Conservation (phyloP, 2,888 invertebrate species). For the Rosalia funebris region DNA sequence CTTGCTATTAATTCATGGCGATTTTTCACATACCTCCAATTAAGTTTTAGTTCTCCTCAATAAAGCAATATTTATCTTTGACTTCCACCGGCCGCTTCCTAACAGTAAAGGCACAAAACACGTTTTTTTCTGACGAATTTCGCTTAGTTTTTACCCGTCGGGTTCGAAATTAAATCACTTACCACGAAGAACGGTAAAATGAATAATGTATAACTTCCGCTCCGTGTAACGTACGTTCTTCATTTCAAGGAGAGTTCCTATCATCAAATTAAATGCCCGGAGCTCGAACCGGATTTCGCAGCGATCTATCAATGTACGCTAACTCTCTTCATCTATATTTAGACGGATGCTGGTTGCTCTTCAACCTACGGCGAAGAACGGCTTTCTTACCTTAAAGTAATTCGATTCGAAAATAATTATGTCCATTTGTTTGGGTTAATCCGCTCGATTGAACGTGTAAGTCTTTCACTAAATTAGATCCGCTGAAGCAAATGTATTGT, state of each 20-base stretch:
- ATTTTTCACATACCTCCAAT: too few relatives aligned
- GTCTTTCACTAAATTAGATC: too few relatives aligned
- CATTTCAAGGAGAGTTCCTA: slow-evolving; percentile 13
- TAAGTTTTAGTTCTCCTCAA: too few relatives aligned
- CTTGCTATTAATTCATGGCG: too few relatives aligned
- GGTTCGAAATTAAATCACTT: slow-evolving; percentile 7
- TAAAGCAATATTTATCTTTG: too few relatives aligned
- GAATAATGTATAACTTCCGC: slow-evolving; percentile 19
- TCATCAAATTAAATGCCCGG: slow-evolving; percentile 1
- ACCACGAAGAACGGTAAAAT: slow-evolving; percentile 20
- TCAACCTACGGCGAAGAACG: not conserved
- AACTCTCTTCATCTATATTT: not conserved
- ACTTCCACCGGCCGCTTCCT: not conserved
- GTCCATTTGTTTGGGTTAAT: too few relatives aligned
- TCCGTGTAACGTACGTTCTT: not conserved
- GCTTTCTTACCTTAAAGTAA: too few relatives aligned
- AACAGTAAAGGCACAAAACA: slow-evolving; percentile 18
- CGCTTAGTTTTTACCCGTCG: slow-evolving; percentile 9
- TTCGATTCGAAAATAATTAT: too few relatives aligned
- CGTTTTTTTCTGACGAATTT: slow-evolving; percentile 7
- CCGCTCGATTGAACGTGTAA: too few relatives aligned
- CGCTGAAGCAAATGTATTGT: too few relatives aligned
- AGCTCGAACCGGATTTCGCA: slow-evolving; percentile 7
- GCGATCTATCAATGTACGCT: not conserved
- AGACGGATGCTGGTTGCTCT: not conserved